A percentile compares a stretch with the other conserved stretches of the same genome.
phyloP scores from a whole-genome alignment of 2,888 invertebrate genomes.

The Tromatobia lineatoria region DNA sequence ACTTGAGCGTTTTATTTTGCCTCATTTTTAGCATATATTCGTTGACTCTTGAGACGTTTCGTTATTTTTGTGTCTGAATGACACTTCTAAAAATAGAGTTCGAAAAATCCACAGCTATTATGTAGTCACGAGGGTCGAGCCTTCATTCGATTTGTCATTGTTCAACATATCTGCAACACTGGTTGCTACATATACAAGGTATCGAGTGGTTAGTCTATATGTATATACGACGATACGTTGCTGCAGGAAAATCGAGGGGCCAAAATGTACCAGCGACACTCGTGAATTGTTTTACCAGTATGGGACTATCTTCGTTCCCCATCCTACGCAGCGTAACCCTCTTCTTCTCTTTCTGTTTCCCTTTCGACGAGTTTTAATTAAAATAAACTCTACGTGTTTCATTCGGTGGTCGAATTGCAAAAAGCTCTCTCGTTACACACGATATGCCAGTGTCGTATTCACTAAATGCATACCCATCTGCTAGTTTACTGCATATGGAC shows the following conservation, averaged over 20 bases:
- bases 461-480: background rate
- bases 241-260: slow-evolving; percentile 22
- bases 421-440: slow-evolving; percentile 46
- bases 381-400: slow-evolving; percentile 63
- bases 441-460: background rate
- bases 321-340: background rate
- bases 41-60: background rate
- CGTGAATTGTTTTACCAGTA: slow-evolving; percentile 40
- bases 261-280: slow-evolving; percentile 48
- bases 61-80: background rate
- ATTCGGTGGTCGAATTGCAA: slow-evolving; percentile 44
- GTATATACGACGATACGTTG: slow-evolving; percentile 13
- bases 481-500: background rate
- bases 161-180: slow-evolving; percentile 12
- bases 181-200: slow-evolving; percentile 2
- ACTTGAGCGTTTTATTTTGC: too few relatives aligned
- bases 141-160: slow-evolving; percentile 38
- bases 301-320: slow-evolving; percentile 11
- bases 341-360: slow-evolving; percentile 33
- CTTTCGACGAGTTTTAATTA: slow-evolving; percentile 64
- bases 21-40: background rate
- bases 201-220: slow-evolving; percentile 5
- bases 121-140: background rate
- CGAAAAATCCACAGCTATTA: background rate
- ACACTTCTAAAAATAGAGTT: background rate